Percentiles rank a stretch among this genome's conserved stretches.
Evolutionary conservation across 2,797 vertebrate species (phyloP).

Genomic region (Caiman crocodilus): DNA sequence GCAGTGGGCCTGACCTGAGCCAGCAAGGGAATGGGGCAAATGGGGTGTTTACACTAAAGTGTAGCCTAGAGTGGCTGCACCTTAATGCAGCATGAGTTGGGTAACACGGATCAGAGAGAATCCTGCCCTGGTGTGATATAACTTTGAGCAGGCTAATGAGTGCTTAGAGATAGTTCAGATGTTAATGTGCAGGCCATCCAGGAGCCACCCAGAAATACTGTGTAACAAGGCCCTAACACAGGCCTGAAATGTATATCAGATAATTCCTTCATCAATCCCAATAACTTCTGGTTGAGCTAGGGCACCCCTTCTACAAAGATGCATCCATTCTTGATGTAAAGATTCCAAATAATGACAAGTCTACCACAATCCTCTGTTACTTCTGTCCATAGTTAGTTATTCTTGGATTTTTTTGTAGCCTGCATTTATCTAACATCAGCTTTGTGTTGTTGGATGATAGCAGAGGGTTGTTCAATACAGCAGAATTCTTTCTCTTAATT

Average conservation of each 20-base stretch:
- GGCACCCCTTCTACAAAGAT: conserved; percentile 9
- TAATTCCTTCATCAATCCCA: conserved; percentile 35
- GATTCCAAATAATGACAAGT: not conserved
- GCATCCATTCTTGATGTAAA: conserved; percentile 18
- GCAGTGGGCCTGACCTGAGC: too few relatives aligned
- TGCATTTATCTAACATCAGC: not conserved
- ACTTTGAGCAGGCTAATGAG: too few relatives aligned
- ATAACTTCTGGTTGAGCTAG: conserved; percentile 41
- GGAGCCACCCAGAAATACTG: too few relatives aligned
- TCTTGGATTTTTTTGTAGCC: not conserved
- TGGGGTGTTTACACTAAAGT: too few relatives aligned
- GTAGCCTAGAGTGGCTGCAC: too few relatives aligned
- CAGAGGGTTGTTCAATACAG: not conserved
- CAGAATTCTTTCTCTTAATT: not conserved
- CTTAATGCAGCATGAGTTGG: too few relatives aligned
- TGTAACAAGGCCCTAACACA: not conserved
- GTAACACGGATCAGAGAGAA: too few relatives aligned
- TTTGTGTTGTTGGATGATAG: not conserved
- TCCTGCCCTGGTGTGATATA: too few relatives aligned
- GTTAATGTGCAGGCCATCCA: too few relatives aligned
- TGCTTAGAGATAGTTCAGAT: too few relatives aligned
- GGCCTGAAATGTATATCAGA: conserved; percentile 2
- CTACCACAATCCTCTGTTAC: not conserved
- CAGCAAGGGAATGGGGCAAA: too few relatives aligned
- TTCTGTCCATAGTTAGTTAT: not conserved